Base-by-base conservation (phyloP, 2,113 vertebrate species). In the Microcebus murinus region DNA sequence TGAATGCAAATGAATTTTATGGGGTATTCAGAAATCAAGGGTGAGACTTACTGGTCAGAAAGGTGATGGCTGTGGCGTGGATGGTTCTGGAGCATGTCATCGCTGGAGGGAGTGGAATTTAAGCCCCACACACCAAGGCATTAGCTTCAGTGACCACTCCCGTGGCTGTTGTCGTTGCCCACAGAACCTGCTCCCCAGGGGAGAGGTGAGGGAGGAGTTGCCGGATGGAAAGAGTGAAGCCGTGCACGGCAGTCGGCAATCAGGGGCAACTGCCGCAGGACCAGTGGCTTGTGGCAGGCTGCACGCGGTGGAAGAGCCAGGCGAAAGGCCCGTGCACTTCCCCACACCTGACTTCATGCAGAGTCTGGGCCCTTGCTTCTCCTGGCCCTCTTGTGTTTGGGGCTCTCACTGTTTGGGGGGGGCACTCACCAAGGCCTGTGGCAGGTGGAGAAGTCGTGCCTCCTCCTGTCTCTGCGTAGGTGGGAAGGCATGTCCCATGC, bases 31-130 rank as follows among this genome's bases (percentile, higher is more conserved):
- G 7, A 61, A 67, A 1, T 21, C 15, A 63, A 39, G 31, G 42
- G 5, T 45, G 2, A 45, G 25, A 27, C 20, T 18, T n/a, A 34
- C 9, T 2, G 2, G 48, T 50, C 23, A 10, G 59, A 31, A 39
- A 45, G 77, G 68, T 34, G 10, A 13, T 36, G 59, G 8, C 68
- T 0, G 3, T 31, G 29, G n/a, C 1, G 15, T 3, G 20, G 39
- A 21, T 4, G 36, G 12, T 55, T 52, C n/a, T 0, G 1, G 50
- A 55, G 34, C 18, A 1, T 63, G 31, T n/a, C 8, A 0, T 34
- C 5, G 45, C 86, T 29, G 67, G 36, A 80, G 59, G 61, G 9
- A 34, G 48, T 18, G 21, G 3, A 36, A 27, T 20, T 65, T 17
- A 59, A 57, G 59, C n/a, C 31, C 34, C 7, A 0, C 25, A 18